Conservation (phyloP, 2,797 vertebrate species). For the Iguana delicatissima region DNA sequence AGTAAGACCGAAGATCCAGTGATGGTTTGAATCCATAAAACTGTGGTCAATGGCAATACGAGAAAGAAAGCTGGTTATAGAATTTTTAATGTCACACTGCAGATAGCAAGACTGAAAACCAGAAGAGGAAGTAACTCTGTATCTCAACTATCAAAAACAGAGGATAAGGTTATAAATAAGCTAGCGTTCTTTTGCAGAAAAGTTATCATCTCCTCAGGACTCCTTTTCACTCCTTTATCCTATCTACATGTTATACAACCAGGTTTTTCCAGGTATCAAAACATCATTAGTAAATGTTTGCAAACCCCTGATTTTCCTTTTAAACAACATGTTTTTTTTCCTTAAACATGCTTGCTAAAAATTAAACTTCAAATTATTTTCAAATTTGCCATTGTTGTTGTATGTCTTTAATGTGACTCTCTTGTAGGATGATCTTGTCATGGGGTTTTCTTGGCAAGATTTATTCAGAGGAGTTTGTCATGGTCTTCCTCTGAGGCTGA, state of each 20-base stretch:
- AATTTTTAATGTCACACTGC: background rate
- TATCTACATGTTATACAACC: background rate
- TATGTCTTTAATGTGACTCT: too few relatives aligned
- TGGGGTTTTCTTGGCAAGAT: too few relatives aligned
- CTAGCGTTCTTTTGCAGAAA: background rate
- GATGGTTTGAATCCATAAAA: background rate
- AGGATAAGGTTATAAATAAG: background rate
- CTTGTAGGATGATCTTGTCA: too few relatives aligned
- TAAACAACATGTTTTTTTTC: background rate
- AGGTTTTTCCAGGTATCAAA: background rate
- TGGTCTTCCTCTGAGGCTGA: too few relatives aligned
- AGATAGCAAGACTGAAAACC: background rate
- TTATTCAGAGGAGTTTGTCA: too few relatives aligned
- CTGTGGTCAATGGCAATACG: background rate
- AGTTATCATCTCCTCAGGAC: background rate
- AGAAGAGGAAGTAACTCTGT: background rate
- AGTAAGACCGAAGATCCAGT: background rate
- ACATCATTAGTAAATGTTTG: background rate
- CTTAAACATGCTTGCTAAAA: background rate
- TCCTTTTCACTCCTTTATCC: background rate
- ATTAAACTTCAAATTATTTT: background rate
- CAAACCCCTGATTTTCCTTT: background rate
- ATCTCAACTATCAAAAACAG: constrained; percentile 12
- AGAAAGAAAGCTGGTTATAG: background rate
- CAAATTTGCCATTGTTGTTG: too few relatives aligned